Conservation (phyloP, 2,888 invertebrate species). For the Disparrhopalites patrizii region DNA sequence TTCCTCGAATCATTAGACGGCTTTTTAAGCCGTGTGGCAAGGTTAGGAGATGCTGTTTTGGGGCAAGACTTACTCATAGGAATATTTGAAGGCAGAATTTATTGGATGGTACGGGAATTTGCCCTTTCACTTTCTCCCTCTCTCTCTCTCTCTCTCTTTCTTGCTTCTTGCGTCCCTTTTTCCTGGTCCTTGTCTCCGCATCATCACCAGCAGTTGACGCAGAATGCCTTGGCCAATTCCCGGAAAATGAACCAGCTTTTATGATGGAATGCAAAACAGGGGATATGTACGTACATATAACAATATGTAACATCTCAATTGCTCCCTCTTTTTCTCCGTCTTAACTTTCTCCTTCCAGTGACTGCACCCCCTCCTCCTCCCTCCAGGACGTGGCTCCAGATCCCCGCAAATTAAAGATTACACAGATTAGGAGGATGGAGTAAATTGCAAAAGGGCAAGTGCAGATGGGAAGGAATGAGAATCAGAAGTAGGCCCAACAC, state of each 20-base stretch:
- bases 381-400: neutral
- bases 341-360: too few species aligned
- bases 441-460: too few species aligned
- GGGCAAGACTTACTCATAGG: too few species aligned
- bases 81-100: neutral
- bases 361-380: too few species aligned
- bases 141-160: neutral
- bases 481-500: too few species aligned
- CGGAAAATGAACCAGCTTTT: slow-evolving; percentile 18
- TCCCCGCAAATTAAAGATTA: slow-evolving; percentile 3
- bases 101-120: neutral
- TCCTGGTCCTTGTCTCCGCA: neutral
- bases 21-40: too few species aligned
- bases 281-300: too few species aligned
- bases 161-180: neutral
- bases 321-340: too few species aligned
- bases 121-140: neutral
- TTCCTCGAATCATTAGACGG: too few species aligned
- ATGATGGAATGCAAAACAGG: slow-evolving; percentile 1
- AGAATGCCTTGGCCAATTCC: slow-evolving; percentile 2
- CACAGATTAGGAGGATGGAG: neutral
- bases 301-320: too few species aligned
- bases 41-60: too few species aligned
- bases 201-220: neutral
- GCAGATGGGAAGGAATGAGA: neutral